Evolutionary conservation across 1,140 invertebrate genomes (phyloP).

Genomic region (Sarcophaga peregrina): DNA sequence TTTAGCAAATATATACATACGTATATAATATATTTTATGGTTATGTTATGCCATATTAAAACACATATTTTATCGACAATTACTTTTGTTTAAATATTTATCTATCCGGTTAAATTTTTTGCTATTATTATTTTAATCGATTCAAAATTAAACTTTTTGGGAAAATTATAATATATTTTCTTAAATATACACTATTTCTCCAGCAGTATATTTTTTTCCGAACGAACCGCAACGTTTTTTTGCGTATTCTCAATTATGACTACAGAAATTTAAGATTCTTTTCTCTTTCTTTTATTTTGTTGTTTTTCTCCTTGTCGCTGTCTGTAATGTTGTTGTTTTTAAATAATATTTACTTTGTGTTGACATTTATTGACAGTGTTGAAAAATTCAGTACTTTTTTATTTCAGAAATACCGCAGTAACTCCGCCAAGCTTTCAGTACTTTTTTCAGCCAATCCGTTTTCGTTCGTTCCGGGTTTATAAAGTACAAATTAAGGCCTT

Average conservation of each 20-base stretch:
- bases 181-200: neutral
- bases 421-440: too few species aligned
- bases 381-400: too few species aligned
- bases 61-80: slow-evolving; percentile 10
- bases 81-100: neutral
- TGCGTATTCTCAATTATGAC: slow-evolving; percentile 24
- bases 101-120: too few species aligned
- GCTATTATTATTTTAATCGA: too few species aligned
- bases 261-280: slow-evolving; percentile 19
- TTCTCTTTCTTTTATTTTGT: neutral
- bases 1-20: too few species aligned
- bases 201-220: neutral
- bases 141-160: too few species aligned
- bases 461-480: too few species aligned
- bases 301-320: neutral
- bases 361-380: neutral
- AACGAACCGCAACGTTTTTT: neutral
- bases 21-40: neutral
- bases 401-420: too few species aligned
- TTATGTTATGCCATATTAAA: slow-evolving; percentile 12
- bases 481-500: too few species aligned
- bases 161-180: neutral
- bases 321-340: slow-evolving; percentile 5
- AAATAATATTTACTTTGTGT: neutral
- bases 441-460: too few species aligned